Base-by-base conservation (phyloP, 1,140 invertebrate genomes). In the Chironomus striatipennis region DNA sequence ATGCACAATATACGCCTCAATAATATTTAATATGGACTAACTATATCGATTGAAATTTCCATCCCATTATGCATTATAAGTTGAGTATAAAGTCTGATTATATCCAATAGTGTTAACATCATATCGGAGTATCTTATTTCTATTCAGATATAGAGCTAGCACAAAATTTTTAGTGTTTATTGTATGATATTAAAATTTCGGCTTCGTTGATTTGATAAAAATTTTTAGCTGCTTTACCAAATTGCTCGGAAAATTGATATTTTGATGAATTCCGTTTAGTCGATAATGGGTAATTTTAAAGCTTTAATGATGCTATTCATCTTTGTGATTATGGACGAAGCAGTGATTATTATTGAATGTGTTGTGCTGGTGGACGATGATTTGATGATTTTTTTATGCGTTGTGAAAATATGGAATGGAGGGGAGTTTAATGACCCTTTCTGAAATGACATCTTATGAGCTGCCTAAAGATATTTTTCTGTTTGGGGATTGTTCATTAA, bases 211-310 rank as follows among this genome's bases (percentile, higher is more conserved):
- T 8, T 70, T 70, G 47, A 10, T 12, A 57, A 57, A 12, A 57
- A n/a, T n/a, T 12, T 57, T 57, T 57, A 34, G 24, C 24, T 34
- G 24, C 47, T 12, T 57, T 57, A n/a, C n/a, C 17, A 70, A 70
- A 70, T 70, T 70, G 65, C 18, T 21, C 18, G 20, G 65, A 70
- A 70, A 70, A 70, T 70, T 70, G 17, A 20, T 21, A 9, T 70
- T 70, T 57, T 57, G 47, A 57, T 57, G 47, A 57, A 57, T 57
- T 57, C n/a, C 15, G 12, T 15, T 1, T 57, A 57, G 15, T 57
- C 47, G 47, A 57, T 15, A 57, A 57, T 57, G 47, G 47, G 47
- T 57, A 57, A n/a, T 57, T 12, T 57, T 57, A 57, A n/a, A 34
- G 24, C 24, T 2, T 34, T 34, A 34, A 34, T 34, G 24, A 34